Evolutionary conservation across 1,140 invertebrate genomes (phyloP), one percentile per base, ranked within the genome.

Genomic region (Cephus cinctus): DNA sequence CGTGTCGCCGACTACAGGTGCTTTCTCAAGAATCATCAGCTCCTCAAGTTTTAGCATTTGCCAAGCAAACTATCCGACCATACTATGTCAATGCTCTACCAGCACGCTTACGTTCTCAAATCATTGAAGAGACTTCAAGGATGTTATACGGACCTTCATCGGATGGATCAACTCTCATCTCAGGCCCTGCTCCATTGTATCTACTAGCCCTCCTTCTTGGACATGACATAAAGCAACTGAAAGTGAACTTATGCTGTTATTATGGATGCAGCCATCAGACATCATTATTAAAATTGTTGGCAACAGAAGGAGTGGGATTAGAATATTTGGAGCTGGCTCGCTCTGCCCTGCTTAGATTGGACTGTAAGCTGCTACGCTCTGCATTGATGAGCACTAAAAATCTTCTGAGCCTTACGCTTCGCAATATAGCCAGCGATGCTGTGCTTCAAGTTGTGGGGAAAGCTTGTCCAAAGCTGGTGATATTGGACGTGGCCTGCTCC

Each of bases 201-300:
- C 56, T 80, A 3, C 49, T 79, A 2, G 70, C 69, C 1, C 36
- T 79, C 0, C 63, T 80, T 23, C 60, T 80, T 2, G 72, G 69
- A 2, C 70, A 67, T 1, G 76, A 80, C 38, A 73, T 80, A 6
- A 69, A 68, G 31, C 57, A 65, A 3, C 61, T 80, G n/a, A 65
- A 65, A 23, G 68, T 79, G 3, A 73, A 77, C 48, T 56, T 80
- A 0, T 80, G 78, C 48, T 80, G 78, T 43, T 80, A 79, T 39
- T 80, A 79, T 36, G 77, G 78, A 11, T 80, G 78, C 51, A 78
- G 74, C 14, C 76, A 80, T 50, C 78, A 80, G 45, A 76, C 73
- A 3, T 73, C 71, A 0, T 34, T 80, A 1, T 46, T 80, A 0
- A 71, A 71, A 21, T 57, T 79, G 5, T 48, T 80, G 4, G 67